phyloP scores from a whole-genome alignment of 2,888 invertebrate genomes.

The Hydrotaea diabolus region DNA sequence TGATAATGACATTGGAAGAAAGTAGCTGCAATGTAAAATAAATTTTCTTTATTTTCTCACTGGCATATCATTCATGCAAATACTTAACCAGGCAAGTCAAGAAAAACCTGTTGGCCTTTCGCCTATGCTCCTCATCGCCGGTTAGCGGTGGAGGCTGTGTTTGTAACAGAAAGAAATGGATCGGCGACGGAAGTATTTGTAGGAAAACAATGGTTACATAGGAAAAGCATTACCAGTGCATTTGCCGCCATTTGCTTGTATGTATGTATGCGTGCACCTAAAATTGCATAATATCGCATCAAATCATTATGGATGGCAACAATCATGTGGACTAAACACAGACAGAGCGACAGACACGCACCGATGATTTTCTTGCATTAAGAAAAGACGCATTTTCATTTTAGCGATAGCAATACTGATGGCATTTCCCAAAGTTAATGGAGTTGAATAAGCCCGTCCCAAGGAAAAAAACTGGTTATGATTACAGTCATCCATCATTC shows the following conservation, averaged over 20 bases:
- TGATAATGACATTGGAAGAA: conserved; percentile 56
- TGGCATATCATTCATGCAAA: not conserved
- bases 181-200: not conserved
- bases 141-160: too few species aligned
- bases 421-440: not conserved
- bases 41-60: conserved; percentile 49
- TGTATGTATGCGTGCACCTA: too few species aligned
- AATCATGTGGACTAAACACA: not conserved
- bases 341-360: not conserved
- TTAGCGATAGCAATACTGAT: not conserved
- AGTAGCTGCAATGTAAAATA: conserved; percentile 24
- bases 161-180: not conserved
- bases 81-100: too few species aligned
- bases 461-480: conserved; percentile 47
- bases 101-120: conserved; percentile 6
- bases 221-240: not conserved
- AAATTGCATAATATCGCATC: not conserved
- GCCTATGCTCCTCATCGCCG: not conserved
- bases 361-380: not conserved
- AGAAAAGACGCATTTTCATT: not conserved
- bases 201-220: not conserved
- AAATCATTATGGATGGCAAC: not conserved
- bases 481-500: conserved; percentile 46
- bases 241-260: too few species aligned
- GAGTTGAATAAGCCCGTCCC: not conserved